Conservation (phyloP, 2,888 invertebrate species). For the Drosophila paranaensis region DNA sequence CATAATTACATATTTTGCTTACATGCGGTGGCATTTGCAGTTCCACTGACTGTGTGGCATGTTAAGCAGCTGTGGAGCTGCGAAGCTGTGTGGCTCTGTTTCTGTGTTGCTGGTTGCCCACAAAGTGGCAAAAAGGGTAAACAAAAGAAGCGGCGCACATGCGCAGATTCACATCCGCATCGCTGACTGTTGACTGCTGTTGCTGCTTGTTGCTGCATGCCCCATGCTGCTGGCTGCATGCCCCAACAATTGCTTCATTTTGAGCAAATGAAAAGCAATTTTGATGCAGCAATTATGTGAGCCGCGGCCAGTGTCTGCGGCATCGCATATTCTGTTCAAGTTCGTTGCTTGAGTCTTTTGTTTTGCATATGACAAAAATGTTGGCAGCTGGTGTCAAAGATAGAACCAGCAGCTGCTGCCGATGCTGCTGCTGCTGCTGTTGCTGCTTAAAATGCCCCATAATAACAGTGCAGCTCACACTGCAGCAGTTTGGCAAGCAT, state of each 20-base stretch:
- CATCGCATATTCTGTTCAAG: slow-evolving; percentile 35
- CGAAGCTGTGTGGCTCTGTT: slow-evolving; percentile 7
- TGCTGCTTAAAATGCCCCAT: slow-evolving; percentile 27
- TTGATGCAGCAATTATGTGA: slow-evolving; percentile 69
- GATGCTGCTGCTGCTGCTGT: slow-evolving; percentile 8
- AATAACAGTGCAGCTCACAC: slow-evolving; percentile 19
- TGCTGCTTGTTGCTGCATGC: slow-evolving; percentile 17
- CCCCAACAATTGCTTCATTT: slow-evolving; percentile 75
- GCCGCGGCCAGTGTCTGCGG: slow-evolving; percentile 14
- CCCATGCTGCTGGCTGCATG: slow-evolving; percentile 13
- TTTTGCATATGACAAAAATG: slow-evolving; percentile 70
- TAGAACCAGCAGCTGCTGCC: slow-evolving; percentile 21
- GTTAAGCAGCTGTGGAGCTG: slow-evolving; percentile 64
- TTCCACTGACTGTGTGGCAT: slow-evolving; percentile 61
- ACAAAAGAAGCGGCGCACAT: slow-evolving; percentile 74
- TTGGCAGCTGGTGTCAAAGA: slow-evolving; percentile 51
- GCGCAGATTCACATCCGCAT: slow-evolving; percentile 77
- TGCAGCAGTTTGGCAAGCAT: slow-evolving; percentile 8
- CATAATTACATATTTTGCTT: slow-evolving; percentile 74
- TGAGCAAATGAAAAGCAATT: slow-evolving; percentile 77
- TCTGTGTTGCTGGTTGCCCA: slow-evolving; percentile 42
- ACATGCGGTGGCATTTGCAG: slow-evolving; percentile 44
- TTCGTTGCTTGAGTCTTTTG: slow-evolving; percentile 70
- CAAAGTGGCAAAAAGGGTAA: slow-evolving; percentile 68
- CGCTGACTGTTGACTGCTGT: slow-evolving; percentile 39